Percentiles rank a stretch among this genome's conserved stretches.
Evolutionary conservation across 2,113 vertebrate genomes (phyloP).

Genomic region (Nothoprocta perdicaria): DNA sequence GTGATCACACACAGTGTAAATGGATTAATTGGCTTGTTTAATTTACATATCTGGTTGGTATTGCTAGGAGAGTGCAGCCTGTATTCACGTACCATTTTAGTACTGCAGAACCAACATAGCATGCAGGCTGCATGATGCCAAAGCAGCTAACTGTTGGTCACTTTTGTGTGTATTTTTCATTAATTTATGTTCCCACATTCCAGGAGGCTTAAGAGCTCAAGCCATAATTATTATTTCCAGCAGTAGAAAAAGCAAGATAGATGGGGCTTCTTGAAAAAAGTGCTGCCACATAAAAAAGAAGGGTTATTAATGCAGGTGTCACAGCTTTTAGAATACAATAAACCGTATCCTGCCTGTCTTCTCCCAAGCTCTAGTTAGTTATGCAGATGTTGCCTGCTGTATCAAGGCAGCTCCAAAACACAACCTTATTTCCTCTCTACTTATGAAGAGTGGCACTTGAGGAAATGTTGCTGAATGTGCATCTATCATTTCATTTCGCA

Average conservation of each 20-base stretch:
- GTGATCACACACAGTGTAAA: background rate
- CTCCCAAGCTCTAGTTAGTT: background rate
- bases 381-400: background rate
- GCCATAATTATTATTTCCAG: background rate
- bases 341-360: background rate
- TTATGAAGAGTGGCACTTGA: background rate
- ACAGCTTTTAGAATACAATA: background rate
- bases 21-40: background rate
- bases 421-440: background rate
- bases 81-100: background rate
- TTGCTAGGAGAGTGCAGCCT: background rate
- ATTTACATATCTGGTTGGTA: background rate
- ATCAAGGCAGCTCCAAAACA: background rate
- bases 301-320: background rate
- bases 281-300: background rate
- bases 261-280: background rate
- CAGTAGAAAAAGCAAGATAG: background rate
- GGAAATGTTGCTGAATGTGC: background rate
- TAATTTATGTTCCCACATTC: background rate
- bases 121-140: fast-evolving
- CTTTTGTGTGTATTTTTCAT: background rate
- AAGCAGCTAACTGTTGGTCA: background rate
- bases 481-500: background rate
- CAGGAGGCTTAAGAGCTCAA: background rate
- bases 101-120: background rate